Evolutionary conservation across 2,113 vertebrate species (phyloP).

Genomic region (Onychorhynchus coronatus): DNA sequence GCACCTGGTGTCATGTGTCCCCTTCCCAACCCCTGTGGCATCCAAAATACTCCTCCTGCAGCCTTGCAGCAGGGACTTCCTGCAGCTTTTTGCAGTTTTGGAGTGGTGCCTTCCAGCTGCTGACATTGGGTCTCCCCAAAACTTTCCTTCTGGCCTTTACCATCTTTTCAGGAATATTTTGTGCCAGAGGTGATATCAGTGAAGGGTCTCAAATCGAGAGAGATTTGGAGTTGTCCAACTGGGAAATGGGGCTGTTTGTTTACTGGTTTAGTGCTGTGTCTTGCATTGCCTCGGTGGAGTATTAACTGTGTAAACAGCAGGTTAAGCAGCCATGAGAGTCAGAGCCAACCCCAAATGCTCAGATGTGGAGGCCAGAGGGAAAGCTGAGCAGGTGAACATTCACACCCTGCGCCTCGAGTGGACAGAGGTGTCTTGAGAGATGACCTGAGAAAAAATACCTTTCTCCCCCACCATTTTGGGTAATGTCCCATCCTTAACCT

Average conservation of each 20-base stretch:
- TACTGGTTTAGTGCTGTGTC: not conserved
- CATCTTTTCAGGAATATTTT: not conserved
- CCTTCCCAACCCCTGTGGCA: not conserved
- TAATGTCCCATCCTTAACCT: not conserved
- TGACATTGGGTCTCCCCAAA: not conserved
- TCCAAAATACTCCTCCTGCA: not conserved
- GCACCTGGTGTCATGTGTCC: rapidly evolving
- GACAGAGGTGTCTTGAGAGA: not conserved
- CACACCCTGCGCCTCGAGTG: rapidly evolving
- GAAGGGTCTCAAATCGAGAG: not conserved
- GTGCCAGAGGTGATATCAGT: not conserved
- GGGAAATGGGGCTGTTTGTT: not conserved
- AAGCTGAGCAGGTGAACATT: not conserved
- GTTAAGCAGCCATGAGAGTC: not conserved
- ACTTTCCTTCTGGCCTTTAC: not conserved
- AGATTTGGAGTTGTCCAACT: not conserved
- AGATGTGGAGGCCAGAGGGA: not conserved
- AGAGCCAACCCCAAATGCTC: not conserved
- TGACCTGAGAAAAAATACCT: not conserved
- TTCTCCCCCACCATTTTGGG: not conserved
- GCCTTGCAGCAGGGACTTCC: not conserved
- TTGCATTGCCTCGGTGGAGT: not conserved
- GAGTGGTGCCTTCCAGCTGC: not conserved
- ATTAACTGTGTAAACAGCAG: not conserved
- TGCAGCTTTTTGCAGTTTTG: not conserved